Evolutionary conservation across 2,797 vertebrate species (phyloP), one percentile per base, ranked within the genome.

Genomic region (Bradypodion ventrale): DNA sequence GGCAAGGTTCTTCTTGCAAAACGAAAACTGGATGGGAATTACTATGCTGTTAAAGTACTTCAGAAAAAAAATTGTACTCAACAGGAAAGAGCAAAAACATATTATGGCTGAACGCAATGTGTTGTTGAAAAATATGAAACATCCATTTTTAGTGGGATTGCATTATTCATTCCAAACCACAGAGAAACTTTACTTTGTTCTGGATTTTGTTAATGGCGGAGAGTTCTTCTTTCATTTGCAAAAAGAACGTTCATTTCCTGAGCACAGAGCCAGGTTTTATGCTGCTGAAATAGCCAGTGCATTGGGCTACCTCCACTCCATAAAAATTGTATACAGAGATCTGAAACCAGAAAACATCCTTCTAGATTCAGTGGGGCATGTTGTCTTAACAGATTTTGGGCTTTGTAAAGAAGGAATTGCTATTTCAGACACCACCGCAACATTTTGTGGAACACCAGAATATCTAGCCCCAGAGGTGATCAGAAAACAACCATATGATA

Each of bases 1-100:
- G 99, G 99, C 90, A 99, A 99, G 98, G 99, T 99, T 95, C 97
- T 99, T 93, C 99, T 99, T 90, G 98, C 98, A 88, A 99, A 99
- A 95, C 95, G 97, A 88, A 99, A 96, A 94, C 95, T 96, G 86
- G 98, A 99, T 90, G 97, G 95, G 85, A 98, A 98, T 92, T 98
- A 96, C 96, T 99, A 99, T 44, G 99, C 98, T 84, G 96, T 99
- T 90, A 99, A 99, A 94, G 97, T 99, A 85, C 95, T 99, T 93
- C 98, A 99, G 94, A 99, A 99, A 99, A 95, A 99, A 97, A 92
- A 90, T 99, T 84, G 99, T 99, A 91, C 97, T 99, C 87, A 99
- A 99, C 93, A 97, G 98, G 94, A 99, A 98, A 97, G 99, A 99
- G 99, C 98, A 99, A 98, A 99, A 98, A 92, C 99, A 99, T 96